Evolutionary conservation across 53 echinoderm and acorn worm genomes (phyloP).

Genomic region (Pentamera pediparva): DNA sequence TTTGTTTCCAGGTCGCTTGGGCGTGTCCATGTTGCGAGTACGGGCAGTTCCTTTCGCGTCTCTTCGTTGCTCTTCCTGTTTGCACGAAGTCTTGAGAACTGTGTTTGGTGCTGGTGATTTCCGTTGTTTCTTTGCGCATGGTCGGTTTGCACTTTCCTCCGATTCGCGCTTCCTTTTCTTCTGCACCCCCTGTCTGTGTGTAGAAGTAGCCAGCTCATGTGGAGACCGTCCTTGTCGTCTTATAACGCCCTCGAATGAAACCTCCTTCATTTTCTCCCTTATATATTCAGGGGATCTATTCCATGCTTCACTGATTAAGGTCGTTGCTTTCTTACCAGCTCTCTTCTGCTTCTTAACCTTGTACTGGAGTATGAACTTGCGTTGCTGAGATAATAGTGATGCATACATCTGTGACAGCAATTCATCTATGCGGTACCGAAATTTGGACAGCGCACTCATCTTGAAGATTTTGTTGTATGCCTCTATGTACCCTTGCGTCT

Average conservation of each 20-base stretch:
- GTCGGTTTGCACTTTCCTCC: neutral
- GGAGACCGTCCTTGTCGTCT: too few species aligned
- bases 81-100: too few species aligned
- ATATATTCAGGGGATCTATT: neutral
- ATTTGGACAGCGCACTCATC: neutral
- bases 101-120: too few species aligned
- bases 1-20: too few species aligned
- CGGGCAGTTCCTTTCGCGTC: too few species aligned
- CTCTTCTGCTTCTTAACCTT: neutral
- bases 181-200: too few species aligned
- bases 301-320: neutral
- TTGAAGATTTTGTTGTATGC: slow-evolving; percentile 7
- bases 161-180: neutral
- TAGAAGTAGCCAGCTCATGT: too few species aligned
- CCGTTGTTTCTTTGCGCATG: too few species aligned
- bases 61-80: too few species aligned
- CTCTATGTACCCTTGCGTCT: slow-evolving; percentile 7
- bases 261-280: neutral
- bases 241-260: neutral
- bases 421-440: neutral
- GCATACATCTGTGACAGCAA: neutral
- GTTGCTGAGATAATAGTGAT: neutral
- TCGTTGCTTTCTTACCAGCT: neutral
- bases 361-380: neutral
- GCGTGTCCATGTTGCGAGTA: too few species aligned